Percentiles rank a stretch among this genome's conserved stretches.
Evolutionary conservation across 2,797 vertebrate genomes (phyloP).

Genomic region (Chelon labrosus): DNA sequence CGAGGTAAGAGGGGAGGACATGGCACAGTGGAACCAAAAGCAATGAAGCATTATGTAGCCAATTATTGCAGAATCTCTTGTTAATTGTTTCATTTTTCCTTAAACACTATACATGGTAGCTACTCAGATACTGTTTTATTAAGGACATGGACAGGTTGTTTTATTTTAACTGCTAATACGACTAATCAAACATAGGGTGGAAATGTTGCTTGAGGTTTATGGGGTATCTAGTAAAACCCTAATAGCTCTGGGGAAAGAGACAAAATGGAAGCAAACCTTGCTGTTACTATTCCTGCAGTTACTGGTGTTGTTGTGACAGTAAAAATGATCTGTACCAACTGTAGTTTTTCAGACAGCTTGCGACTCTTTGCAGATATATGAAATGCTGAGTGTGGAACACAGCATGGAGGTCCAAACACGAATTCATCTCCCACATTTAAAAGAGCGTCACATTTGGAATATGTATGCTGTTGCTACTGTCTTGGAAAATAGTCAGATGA

Average conservation of each 20-base stretch:
- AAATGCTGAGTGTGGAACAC: constrained; percentile 34
- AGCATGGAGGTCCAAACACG: constrained; percentile 15
- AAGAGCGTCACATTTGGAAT: constrained; percentile 44
- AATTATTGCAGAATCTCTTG: constrained; percentile 51
- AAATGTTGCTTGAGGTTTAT: constrained; percentile 56
- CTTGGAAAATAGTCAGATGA: not conserved
- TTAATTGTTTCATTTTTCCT: constrained; percentile 27
- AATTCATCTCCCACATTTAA: constrained; percentile 29
- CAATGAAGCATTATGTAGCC: constrained; percentile 39
- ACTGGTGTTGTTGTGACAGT: constrained; percentile 61
- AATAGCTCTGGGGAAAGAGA: constrained; percentile 51
- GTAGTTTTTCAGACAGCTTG: constrained; percentile 58
- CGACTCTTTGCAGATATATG: constrained; percentile 47
- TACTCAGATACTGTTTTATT: constrained; percentile 36
- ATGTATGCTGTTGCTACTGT: constrained; percentile 1
- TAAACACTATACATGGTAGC: constrained; percentile 17
- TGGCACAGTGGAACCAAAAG: constrained; percentile 36
- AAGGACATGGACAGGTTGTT: constrained; percentile 34
- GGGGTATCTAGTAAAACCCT: constrained; percentile 52
- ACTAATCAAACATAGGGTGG: constrained; percentile 48
- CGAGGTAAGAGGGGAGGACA: constrained; percentile 41
- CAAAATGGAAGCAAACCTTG: constrained; percentile 47
- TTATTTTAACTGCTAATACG: constrained; percentile 47
- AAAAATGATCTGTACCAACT: constrained; percentile 64
- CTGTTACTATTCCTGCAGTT: constrained; percentile 53